Conservation (phyloP, 2,113 vertebrate genomes). For the Agapornis roseicollis region DNA sequence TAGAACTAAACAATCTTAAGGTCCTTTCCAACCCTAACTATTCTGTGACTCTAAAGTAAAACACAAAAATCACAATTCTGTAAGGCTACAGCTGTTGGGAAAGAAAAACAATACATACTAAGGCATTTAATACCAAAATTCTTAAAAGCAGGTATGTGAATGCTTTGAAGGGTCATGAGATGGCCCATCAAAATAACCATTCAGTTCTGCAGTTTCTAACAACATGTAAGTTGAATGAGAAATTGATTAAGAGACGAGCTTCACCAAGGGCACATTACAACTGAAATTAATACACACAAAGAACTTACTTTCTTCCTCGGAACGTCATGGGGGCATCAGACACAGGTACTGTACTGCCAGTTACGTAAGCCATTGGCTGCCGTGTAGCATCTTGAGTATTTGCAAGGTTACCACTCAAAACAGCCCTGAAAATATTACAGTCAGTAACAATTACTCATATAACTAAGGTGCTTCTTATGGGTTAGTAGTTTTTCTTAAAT, state of each 20-base stretch:
- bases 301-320: constrained; percentile 81
- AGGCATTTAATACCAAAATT: not conserved
- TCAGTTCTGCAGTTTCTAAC: not conserved
- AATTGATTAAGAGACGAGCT: not conserved
- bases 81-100: not conserved
- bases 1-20: no score
- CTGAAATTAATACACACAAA: not conserved
- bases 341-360: constrained; percentile 9
- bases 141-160: not conserved
- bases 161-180: not conserved
- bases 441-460: not conserved
- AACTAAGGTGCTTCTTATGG: not conserved
- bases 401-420: constrained; percentile 4
- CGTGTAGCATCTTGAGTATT: not conserved
- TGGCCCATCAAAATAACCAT: not conserved
- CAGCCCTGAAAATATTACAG: constrained; percentile 68
- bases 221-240: not conserved
- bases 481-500: not conserved
- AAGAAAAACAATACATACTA: not conserved
- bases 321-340: not conserved
- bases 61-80: not conserved
- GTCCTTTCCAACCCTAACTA: no score
- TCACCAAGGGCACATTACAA: not conserved
- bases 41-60: no score
- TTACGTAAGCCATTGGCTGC: constrained; percentile 42